A percentile compares a stretch with the other conserved stretches of the same genome.
These are phyloP conservation scores for Microtus ochrogaster DNA, from an alignment of 2,113 vertebrate species.

Conservation along the genomic window DNA sequence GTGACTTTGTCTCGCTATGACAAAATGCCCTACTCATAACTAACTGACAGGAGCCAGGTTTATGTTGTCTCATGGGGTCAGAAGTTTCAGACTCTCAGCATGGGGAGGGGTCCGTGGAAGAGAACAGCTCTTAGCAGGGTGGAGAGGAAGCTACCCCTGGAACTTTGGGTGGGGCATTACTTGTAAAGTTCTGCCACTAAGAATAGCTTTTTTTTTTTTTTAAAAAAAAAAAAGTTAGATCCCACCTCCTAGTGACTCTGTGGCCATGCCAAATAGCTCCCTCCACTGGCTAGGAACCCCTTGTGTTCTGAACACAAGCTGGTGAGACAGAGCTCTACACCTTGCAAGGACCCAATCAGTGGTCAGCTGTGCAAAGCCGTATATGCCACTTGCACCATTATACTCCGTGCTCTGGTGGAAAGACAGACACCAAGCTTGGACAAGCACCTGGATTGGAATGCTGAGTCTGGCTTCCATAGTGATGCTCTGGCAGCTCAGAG, in stretches of 20 bases:
- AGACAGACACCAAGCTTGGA: not conserved
- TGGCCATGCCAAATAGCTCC: not conserved
- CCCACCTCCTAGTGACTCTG: not conserved
- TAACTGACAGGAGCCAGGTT: too few relatives aligned
- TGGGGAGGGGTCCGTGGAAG: not conserved
- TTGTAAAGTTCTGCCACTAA: not conserved
- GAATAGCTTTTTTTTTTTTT: not conserved
- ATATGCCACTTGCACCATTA: not conserved
- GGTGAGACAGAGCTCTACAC: not conserved
- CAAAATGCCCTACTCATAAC: not conserved
- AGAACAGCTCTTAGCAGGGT: not conserved
- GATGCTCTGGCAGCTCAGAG: not conserved
- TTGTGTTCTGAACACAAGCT: not conserved
- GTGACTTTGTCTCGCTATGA: not conserved
- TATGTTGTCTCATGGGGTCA: not conserved
- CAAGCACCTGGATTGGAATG: not conserved
- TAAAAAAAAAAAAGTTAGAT: not conserved
- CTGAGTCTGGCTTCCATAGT: not conserved
- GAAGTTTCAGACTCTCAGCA: not conserved
- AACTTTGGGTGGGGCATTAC: not conserved
- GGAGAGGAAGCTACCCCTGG: not conserved
- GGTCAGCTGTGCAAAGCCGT: not conserved
- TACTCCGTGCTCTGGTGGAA: not conserved
- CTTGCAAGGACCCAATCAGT: not conserved
- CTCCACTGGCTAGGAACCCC: not conserved